These are phyloP conservation scores for Panagrolaimus sp. DNA, from an alignment of 1,140 invertebrate genomes.

Conservation along the genomic window DNA sequence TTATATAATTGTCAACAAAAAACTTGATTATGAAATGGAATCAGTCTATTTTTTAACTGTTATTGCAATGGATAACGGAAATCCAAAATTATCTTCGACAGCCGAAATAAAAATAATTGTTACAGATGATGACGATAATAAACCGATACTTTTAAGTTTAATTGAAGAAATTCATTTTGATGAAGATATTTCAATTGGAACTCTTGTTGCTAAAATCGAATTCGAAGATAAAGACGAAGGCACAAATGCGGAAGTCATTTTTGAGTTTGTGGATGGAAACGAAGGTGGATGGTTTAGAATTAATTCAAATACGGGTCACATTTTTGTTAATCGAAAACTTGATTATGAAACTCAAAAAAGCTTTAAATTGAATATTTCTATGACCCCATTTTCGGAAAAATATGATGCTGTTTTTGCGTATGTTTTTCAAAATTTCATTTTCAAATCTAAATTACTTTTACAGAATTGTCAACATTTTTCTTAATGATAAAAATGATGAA, in stretches of 20 bases:
- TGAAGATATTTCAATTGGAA: neutral
- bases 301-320: neutral
- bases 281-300: neutral
- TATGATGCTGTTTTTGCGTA: neutral
- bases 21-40: neutral
- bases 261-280: neutral
- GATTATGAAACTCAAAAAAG: neutral
- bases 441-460: too few species aligned
- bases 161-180: too few species aligned
- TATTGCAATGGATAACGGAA: neutral
- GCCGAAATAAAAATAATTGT: neutral
- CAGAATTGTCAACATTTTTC: neutral
- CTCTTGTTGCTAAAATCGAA: neutral
- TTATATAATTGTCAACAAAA: neutral
- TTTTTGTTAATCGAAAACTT: neutral
- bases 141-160: neutral
- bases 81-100: neutral
- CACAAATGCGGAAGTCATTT: neutral
- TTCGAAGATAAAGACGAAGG: neutral
- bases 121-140: neutral
- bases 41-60: neutral
- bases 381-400: slow-evolving; percentile 2
- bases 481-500: neutral
- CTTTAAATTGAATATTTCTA: neutral
- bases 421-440: too few species aligned